Conservation (phyloP, 2,888 invertebrate genomes). For the Ethmia dodecea region DNA sequence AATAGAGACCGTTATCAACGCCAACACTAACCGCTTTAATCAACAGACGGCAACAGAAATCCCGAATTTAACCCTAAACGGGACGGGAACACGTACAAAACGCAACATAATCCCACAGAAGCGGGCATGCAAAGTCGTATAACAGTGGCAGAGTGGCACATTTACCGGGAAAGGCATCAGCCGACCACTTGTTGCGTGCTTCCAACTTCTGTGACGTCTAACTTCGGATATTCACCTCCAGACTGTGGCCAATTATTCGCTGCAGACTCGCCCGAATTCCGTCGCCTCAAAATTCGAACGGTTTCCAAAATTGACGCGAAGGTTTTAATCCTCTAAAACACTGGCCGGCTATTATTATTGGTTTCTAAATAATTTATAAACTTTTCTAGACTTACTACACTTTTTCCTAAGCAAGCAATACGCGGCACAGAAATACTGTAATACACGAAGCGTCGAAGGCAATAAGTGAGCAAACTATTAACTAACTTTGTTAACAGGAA, state of each 20-base stretch:
- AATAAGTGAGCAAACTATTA: too few species aligned
- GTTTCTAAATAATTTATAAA: too few species aligned
- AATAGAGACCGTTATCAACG: conserved; percentile 29
- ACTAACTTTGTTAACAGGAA: conserved; percentile 33
- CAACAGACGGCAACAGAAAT: conserved; percentile 44
- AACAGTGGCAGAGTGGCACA: conserved; percentile 66
- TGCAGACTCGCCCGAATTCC: conserved; percentile 26
- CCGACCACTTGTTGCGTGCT: conserved; percentile 67
- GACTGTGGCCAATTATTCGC: conserved; percentile 34
- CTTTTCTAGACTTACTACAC: too few species aligned
- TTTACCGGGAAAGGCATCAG: conserved; percentile 72
- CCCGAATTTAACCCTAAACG: conserved; percentile 40
- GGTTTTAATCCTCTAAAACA: too few species aligned
- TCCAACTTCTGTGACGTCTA: conserved; percentile 49
- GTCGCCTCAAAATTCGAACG: too few species aligned
- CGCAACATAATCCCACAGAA: conserved; percentile 55
- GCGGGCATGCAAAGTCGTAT: conserved; percentile 69
- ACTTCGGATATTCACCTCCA: conserved; percentile 43
- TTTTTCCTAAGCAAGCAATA: too few species aligned
- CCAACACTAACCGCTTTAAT: conserved; percentile 33
- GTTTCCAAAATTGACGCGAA: too few species aligned
- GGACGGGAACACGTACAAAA: conserved; percentile 33
- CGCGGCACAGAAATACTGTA: too few species aligned
- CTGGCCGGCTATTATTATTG: too few species aligned
- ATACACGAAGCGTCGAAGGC: too few species aligned